These are phyloP conservation scores for Panulirus ornatus DNA, from an alignment of 1,140 invertebrate genomes.

Conservation along the genomic window DNA sequence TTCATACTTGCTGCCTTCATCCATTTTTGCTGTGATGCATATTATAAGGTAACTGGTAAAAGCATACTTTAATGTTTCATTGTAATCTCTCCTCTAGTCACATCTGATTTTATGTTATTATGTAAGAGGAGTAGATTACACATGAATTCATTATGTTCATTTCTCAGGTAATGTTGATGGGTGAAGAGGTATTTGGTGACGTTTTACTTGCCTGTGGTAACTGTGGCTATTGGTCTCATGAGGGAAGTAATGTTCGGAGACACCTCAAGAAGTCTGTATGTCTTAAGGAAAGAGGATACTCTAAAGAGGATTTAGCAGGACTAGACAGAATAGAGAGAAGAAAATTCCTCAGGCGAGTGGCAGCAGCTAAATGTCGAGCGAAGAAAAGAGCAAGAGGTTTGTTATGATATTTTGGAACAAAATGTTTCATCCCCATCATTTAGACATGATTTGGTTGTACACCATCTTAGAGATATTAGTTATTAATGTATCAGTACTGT, in stretches of 20 bases:
- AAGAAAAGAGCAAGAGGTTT: constrained; percentile 60
- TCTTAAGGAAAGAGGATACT: constrained; percentile 59
- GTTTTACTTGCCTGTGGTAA: constrained; percentile 66
- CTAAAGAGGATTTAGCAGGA: constrained; percentile 55
- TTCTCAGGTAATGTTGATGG: constrained; percentile 69
- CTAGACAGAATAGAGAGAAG: constrained; percentile 61
- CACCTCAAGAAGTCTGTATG: constrained; percentile 69
- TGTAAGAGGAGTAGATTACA: too few relatives aligned
- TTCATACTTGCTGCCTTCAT: too few relatives aligned
- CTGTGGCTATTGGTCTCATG: constrained; percentile 66
- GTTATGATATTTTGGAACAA: background rate
- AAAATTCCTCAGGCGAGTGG: constrained; percentile 63
- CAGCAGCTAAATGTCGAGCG: constrained; percentile 64
- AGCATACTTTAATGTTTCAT: too few relatives aligned
- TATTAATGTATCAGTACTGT: too few relatives aligned
- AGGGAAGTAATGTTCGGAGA: constrained; percentile 65
- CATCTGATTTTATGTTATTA: background rate
- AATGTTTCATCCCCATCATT: too few relatives aligned
- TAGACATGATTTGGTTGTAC: too few relatives aligned
- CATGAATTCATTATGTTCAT: background rate
- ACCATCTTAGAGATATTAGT: too few relatives aligned
- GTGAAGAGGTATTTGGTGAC: constrained; percentile 70
- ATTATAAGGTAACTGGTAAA: too few relatives aligned
- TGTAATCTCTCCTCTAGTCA: too few relatives aligned
- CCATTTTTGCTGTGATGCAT: too few relatives aligned